Percentiles rank a stretch among this genome's conserved stretches.
Conservation (phyloP, 2,113 vertebrate species). For the Cairina moschata region DNA sequence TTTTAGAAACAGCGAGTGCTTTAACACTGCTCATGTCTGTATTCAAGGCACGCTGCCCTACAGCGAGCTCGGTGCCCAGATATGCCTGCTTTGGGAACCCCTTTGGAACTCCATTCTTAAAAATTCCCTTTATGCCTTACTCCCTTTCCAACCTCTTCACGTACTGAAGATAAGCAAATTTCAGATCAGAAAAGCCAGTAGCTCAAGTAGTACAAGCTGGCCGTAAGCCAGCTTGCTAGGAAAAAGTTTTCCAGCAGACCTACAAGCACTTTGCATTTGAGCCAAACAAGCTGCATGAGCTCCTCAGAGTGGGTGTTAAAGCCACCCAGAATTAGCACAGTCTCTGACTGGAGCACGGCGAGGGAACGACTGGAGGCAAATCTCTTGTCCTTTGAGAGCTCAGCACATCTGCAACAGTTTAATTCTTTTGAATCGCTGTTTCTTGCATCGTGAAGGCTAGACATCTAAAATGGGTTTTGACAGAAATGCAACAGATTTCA, state of each 20-base stretch:
- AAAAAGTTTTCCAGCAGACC: neutral
- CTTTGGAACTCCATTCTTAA: neutral
- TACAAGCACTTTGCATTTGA: neutral
- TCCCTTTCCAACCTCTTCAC: neutral
- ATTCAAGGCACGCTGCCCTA: neutral
- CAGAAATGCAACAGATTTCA: neutral
- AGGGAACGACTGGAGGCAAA: neutral
- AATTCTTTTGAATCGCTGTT: neutral
- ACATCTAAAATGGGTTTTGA: neutral
- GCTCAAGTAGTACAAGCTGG: neutral
- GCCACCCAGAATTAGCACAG: neutral
- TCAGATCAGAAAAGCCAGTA: neutral
- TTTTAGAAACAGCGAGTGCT: neutral
- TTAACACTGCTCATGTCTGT: neutral
- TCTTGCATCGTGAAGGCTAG: neutral
- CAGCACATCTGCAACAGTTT: slow-evolving; percentile 25
- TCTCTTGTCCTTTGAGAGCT: neutral
- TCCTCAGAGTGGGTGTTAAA: neutral
- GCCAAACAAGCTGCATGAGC: neutral
- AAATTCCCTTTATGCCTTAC: neutral
- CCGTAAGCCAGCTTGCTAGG: neutral
- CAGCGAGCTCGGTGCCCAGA: neutral
- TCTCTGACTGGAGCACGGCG: fast-evolving
- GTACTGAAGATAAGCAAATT: neutral
- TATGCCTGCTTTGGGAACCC: neutral